Conservation (phyloP, 2,797 vertebrate species). For the Acrossocheilus fasciatus region DNA sequence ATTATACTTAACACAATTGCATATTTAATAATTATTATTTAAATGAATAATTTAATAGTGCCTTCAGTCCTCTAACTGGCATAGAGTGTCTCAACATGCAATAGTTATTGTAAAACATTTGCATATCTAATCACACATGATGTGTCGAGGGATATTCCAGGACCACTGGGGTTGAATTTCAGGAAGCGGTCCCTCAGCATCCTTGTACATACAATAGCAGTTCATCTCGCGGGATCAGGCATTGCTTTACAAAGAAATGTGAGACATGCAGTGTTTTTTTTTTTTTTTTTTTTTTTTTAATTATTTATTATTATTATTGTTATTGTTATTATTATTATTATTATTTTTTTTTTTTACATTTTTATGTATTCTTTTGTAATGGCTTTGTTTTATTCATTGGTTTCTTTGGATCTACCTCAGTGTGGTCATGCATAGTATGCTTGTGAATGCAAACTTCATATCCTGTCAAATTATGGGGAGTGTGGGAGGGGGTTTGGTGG, state of each 20-base stretch:
- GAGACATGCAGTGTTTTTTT: background rate
- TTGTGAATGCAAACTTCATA: constrained; percentile 45
- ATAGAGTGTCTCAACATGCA: constrained; percentile 90
- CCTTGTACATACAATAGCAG: constrained; percentile 14
- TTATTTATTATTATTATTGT: too few relatives aligned
- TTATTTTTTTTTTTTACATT: constrained; percentile 47
- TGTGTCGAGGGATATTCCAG: constrained; percentile 18
- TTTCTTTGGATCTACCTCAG: constrained; percentile 66
- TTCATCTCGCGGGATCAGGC: constrained; percentile 16
- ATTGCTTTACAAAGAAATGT: constrained; percentile 18
- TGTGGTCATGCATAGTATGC: constrained; percentile 53
- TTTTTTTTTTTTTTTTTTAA: too few relatives aligned
- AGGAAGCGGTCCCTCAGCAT: constrained; percentile 7
- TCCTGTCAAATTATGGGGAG: background rate
- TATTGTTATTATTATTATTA: background rate
- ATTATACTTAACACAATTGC: constrained; percentile 5
- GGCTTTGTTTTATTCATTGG: constrained; percentile 8
- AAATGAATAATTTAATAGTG: constrained; percentile 87
- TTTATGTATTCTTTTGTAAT: constrained; percentile 59
- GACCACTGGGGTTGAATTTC: constrained; percentile 1
- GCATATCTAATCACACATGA: constrained; percentile 7
- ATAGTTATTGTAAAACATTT: constrained; percentile 64
- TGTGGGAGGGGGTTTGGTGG: background rate
- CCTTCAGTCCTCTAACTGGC: constrained; percentile 88
- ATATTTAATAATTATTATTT: constrained; percentile 53